A percentile compares a stretch with the other conserved stretches of the same genome.
These are phyloP conservation scores for Planococcus citri DNA, from an alignment of 1,140 invertebrate species.

Conservation along the genomic window DNA sequence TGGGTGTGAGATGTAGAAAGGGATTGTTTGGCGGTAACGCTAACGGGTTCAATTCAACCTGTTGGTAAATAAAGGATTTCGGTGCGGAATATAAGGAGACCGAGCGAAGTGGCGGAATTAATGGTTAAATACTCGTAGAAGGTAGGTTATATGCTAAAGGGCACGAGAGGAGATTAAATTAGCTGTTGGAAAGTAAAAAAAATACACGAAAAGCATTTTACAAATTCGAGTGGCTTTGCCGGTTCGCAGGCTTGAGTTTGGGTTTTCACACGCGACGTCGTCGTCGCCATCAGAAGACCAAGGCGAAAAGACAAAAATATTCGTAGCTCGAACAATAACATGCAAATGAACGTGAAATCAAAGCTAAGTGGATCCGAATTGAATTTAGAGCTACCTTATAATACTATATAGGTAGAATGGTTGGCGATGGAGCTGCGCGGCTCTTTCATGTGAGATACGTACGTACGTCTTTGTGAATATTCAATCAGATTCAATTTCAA, in stretches of 20 bases:
- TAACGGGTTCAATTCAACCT: not conserved
- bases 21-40: not conserved
- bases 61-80: not conserved
- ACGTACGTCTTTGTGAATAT: conserved; percentile 1
- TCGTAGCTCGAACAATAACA: not conserved
- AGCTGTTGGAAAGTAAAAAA: not conserved
- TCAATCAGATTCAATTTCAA: conserved; percentile 7
- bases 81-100: not conserved
- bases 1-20: no score
- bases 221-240: not conserved
- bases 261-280: not conserved
- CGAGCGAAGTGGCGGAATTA: not conserved
- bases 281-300: no score
- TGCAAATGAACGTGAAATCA: not conserved
- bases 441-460: not conserved
- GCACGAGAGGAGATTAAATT: not conserved
- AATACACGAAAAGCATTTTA: conserved; percentile 4
- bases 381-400: not conserved
- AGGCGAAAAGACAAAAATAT: conserved; percentile 1
- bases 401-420: no score
- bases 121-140: no score
- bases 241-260: no score
- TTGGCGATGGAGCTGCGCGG: not conserved
- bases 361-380: conserved; percentile 6
- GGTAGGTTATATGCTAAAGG: not conserved